Evolutionary conservation across 2,888 invertebrate genomes (phyloP).

Genomic region (Troilus luridus): DNA sequence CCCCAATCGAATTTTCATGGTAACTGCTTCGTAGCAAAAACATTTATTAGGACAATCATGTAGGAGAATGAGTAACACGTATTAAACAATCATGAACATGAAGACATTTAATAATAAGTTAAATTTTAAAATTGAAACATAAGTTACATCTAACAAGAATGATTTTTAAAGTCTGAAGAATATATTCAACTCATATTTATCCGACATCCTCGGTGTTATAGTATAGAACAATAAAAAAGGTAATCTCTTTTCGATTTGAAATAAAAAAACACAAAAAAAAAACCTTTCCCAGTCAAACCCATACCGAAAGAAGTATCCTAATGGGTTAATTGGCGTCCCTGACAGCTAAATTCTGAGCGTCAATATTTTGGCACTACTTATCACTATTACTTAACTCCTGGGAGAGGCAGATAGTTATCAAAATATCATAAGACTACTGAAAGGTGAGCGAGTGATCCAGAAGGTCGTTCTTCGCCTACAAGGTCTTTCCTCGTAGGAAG

Average conservation of each 20-base stretch:
- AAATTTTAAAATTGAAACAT: background rate
- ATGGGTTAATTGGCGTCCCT: slow-evolving; percentile 6
- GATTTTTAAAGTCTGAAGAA: background rate
- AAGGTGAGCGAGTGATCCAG: slow-evolving; percentile 35
- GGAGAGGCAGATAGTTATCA: slow-evolving; percentile 37
- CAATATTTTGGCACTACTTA: slow-evolving; percentile 16
- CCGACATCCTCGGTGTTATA: background rate
- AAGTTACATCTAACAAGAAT: background rate
- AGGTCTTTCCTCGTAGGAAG: slow-evolving; percentile 42
- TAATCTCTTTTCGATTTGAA: background rate
- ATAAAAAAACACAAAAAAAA: background rate
- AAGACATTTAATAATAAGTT: background rate
- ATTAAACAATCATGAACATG: background rate
- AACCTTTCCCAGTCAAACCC: background rate
- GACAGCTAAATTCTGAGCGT: background rate
- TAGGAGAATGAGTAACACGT: background rate
- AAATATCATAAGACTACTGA: slow-evolving; percentile 35
- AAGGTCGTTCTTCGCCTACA: slow-evolving; percentile 29
- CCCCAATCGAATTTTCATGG: too few relatives aligned
- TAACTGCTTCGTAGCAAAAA: too few relatives aligned
- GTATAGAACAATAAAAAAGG: background rate
- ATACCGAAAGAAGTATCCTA: background rate
- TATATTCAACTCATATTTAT: background rate
- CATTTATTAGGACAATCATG: background rate
- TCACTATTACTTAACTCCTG: background rate